phyloP scores from a whole-genome alignment of 2,113 vertebrate species.

The Sceloporus tristichus region DNA sequence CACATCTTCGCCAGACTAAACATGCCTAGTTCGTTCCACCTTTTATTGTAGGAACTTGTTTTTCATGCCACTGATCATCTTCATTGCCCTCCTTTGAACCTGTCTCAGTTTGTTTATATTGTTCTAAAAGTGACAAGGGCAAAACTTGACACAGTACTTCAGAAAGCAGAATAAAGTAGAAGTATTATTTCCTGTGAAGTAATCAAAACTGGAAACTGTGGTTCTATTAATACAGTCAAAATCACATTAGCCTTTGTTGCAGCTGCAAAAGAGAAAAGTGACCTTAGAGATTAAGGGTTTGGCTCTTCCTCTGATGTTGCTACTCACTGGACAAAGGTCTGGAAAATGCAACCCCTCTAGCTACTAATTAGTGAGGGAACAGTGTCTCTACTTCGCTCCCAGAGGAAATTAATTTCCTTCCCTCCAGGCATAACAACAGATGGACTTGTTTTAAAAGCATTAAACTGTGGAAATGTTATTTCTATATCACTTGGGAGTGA shows the following conservation, averaged over 20 bases:
- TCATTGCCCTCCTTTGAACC: not conserved
- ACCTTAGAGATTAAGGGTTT: not conserved
- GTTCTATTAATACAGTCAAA: slow-evolving; percentile 2
- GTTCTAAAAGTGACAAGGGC: not conserved
- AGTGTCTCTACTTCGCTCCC: not conserved
- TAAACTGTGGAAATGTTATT: not conserved
- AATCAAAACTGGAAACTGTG: not conserved
- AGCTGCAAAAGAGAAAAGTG: not conserved
- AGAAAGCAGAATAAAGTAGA: not conserved
- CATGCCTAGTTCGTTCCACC: not conserved
- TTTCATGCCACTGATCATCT: not conserved
- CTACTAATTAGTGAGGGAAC: not conserved
- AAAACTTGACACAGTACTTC: not conserved
- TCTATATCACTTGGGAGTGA: not conserved
- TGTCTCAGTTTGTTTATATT: not conserved
- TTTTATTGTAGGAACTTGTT: not conserved
- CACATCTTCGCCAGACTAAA: not conserved
- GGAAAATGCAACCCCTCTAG: not conserved
- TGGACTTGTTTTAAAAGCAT: not conserved
- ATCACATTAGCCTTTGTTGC: slow-evolving; percentile 11
- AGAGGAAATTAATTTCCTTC: slow-evolving; percentile 5
- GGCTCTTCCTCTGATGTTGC: not conserved
- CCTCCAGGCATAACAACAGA: not conserved
- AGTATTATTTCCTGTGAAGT: not conserved
- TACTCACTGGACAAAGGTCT: slow-evolving; percentile 9